A percentile compares a stretch with the other conserved stretches of the same genome.
These are phyloP conservation scores for Ptychoptera albimana DNA, from an alignment of 2,888 invertebrate species.

Conservation along the genomic window DNA sequence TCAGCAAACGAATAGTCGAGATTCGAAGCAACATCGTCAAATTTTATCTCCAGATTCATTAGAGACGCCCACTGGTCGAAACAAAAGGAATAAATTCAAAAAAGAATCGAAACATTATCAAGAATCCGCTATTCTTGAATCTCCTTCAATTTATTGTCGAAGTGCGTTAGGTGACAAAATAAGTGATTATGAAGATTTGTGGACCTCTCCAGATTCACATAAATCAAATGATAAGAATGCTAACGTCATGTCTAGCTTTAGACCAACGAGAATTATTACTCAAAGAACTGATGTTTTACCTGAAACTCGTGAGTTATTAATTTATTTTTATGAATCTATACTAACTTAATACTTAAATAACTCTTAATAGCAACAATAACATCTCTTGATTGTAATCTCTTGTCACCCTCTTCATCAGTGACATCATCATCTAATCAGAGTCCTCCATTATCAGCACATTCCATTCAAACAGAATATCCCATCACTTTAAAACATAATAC, in stretches of 20 bases:
- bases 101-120: constrained; percentile 59
- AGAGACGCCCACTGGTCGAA: constrained; percentile 31
- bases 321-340: not conserved
- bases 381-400: constrained; percentile 36
- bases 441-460: constrained; percentile 10
- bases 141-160: constrained; percentile 65
- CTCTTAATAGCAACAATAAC: constrained; percentile 34
- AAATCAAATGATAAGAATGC: constrained; percentile 30
- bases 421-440: constrained; percentile 16
- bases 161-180: constrained; percentile 82
- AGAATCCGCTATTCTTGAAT: constrained; percentile 72
- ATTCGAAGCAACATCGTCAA: constrained; percentile 34
- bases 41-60: constrained; percentile 29
- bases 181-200: constrained; percentile 90
- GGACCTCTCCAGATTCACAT: constrained; percentile 42
- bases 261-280: constrained; percentile 22
- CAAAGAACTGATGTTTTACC: constrained; percentile 42
- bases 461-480: not conserved
- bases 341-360: not conserved
- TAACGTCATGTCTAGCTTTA: constrained; percentile 31
- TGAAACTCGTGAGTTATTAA: constrained; percentile 33
- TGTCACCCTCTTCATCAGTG: constrained; percentile 25
- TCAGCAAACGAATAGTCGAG: constrained; percentile 40
- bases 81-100: constrained; percentile 32
- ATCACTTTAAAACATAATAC: too few species aligned